phyloP scores from a whole-genome alignment of 2,797 vertebrate species.

The Notamacropus eugenii region DNA sequence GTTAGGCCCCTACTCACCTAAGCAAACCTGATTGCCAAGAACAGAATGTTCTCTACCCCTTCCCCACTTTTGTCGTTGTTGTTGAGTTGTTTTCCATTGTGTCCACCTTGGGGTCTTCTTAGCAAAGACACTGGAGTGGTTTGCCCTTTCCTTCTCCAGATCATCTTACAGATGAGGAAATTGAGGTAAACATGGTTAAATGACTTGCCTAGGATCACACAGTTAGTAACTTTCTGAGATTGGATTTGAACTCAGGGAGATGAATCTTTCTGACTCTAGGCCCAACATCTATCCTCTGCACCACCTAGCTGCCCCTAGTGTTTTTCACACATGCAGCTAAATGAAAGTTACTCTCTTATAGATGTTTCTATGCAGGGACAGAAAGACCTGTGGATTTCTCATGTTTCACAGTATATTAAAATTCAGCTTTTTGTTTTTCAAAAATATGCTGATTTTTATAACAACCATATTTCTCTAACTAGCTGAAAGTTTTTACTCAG shows the following conservation, averaged over 20 bases:
- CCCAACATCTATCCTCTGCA: too few relatives aligned
- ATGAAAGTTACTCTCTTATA: neutral
- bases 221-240: neutral
- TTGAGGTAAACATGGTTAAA: neutral
- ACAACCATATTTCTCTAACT: conserved; percentile 2
- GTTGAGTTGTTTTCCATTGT: too few relatives aligned
- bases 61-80: too few relatives aligned
- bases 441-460: neutral
- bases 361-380: conserved; percentile 30
- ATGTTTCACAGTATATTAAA: conserved; percentile 23
- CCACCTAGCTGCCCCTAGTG: neutral
- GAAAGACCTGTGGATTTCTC: neutral
- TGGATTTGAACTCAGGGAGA: neutral
- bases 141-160: too few relatives aligned
- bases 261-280: neutral
- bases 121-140: too few relatives aligned
- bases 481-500: neutral
- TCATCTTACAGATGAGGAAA: too few relatives aligned
- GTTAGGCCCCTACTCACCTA: too few relatives aligned
- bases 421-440: conserved; percentile 17
- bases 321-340: neutral
- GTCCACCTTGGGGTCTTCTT: too few relatives aligned
- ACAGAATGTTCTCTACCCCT: too few relatives aligned
- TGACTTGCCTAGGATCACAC: neutral
- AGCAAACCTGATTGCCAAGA: too few relatives aligned